Evolutionary conservation across 2,888 invertebrate genomes (phyloP).

Genomic region (Poecilus cupreus): DNA sequence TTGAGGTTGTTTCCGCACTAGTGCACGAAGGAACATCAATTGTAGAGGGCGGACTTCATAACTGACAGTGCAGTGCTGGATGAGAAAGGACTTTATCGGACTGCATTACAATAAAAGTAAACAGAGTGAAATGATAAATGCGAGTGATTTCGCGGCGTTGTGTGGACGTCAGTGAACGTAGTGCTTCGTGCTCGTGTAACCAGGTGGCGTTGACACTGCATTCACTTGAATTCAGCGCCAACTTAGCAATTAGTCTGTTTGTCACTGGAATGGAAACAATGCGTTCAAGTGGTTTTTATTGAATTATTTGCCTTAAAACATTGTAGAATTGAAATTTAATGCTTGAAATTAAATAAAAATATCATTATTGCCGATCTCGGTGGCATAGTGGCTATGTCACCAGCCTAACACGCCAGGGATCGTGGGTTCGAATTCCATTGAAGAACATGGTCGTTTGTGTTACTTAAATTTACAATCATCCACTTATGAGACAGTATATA

Average conservation of each 20-base stretch:
- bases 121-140: slow-evolving; percentile 42
- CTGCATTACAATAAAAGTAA: slow-evolving; percentile 39
- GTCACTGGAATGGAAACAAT: neutral
- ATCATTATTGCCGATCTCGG: too few species aligned
- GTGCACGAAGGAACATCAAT: too few species aligned
- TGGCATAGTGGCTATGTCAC: too few species aligned
- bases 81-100: slow-evolving; percentile 30
- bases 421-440: too few species aligned
- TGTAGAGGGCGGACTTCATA: neutral
- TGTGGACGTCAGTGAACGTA: neutral
- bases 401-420: too few species aligned
- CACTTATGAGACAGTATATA: too few species aligned
- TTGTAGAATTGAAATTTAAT: too few species aligned
- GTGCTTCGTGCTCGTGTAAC: neutral
- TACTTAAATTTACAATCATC: too few species aligned
- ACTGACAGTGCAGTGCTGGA: neutral
- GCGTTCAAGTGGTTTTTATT: neutral
- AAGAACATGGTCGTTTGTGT: too few species aligned
- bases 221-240: neutral
- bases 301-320: too few species aligned
- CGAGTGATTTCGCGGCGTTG: slow-evolving; percentile 25
- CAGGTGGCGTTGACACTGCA: neutral
- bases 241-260: slow-evolving; percentile 29
- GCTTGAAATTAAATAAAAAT: too few species aligned
- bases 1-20: neutral